These are phyloP conservation scores for Drosophila auraria DNA, from an alignment of 1,140 invertebrate genomes.

Conservation along the genomic window DNA sequence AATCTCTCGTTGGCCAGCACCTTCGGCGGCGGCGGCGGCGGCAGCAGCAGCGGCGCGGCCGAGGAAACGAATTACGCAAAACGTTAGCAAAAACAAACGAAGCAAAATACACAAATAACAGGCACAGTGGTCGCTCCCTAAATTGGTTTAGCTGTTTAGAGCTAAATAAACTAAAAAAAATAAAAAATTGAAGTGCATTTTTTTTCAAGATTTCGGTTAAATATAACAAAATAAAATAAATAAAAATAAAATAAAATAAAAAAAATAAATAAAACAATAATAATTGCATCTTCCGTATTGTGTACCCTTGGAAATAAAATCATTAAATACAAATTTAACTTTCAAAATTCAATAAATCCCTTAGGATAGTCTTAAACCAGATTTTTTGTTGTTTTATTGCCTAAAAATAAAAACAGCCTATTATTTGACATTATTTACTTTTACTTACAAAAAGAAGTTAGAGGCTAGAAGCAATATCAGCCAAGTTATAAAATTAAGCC, in stretches of 20 bases:
- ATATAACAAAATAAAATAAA: neutral
- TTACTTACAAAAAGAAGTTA: too few species aligned
- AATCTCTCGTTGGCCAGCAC: conserved; percentile 79
- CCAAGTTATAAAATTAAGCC: too few species aligned
- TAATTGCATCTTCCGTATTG: neutral
- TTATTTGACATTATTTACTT: too few species aligned
- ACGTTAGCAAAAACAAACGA: conserved; percentile 70
- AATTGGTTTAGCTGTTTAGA: neutral
- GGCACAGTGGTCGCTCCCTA: conserved; percentile 28
- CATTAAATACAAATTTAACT: too few species aligned
- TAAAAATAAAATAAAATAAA: neutral
- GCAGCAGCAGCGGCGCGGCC: conserved; percentile 44
- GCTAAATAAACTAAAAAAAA: neutral
- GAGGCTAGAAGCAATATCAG: too few species aligned
- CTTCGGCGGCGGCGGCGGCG: conserved; percentile 53
- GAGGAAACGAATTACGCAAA: conserved; percentile 83
- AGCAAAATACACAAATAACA: conserved; percentile 45
- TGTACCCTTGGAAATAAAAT: neutral
- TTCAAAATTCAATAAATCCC: too few species aligned
- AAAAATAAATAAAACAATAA: neutral
- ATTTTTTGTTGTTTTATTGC: too few species aligned
- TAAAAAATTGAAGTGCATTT: neutral
- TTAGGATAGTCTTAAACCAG: too few species aligned
- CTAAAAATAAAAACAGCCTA: too few species aligned
- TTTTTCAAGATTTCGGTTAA: too few species aligned